Base-by-base conservation (phyloP, 1,140 invertebrate genomes). In the Mercenaria mercenaria region DNA sequence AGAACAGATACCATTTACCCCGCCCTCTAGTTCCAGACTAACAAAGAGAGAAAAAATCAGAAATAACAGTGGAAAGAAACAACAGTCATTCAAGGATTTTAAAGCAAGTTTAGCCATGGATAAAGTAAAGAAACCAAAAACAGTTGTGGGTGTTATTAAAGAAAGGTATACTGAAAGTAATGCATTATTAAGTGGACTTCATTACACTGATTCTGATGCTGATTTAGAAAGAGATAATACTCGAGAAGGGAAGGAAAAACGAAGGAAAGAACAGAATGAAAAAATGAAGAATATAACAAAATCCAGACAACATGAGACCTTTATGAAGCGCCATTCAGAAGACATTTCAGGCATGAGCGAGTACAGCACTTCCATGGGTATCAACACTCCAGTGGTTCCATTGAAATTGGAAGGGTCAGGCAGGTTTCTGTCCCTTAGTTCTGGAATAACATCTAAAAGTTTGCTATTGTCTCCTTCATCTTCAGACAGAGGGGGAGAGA, bases 181-280 rank as follows among this genome's bases (percentile, higher is more conserved):
- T 84, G 93, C 92, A n/a, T 74, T 90, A 18, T 91, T 94, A 37
- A 92, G 91, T 76, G 92, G 91, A 52, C 87, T 94, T 18, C 91
- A 90, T 72, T 90, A 91, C 29, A 92, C 91, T 61, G 93, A 94
- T 79, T 95, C 94, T 18, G 94, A 95, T 90, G 94, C 93, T 43
- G 93, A 94, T 87, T 82, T 94, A 15, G 93, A 95, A 43, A 82
- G 86, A 83, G 72, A 79, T 59, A 84, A 83, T 37, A 47, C 88
- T 26, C 69, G 87, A 39, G 94, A 94, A 69, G 92, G 88, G 26
- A 93, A 92, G 56, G 93, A 94, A 23, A 91, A 89, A 61, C 86
- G 82, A 61, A 90, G 83, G 26, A 92, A 83, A 84, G 91, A 92
- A 29, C 90, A 64, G 59, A 79, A 91, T 43, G 92, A 93, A 26